Conservation (phyloP, 1,140 invertebrate genomes). For the Solen grandis region DNA sequence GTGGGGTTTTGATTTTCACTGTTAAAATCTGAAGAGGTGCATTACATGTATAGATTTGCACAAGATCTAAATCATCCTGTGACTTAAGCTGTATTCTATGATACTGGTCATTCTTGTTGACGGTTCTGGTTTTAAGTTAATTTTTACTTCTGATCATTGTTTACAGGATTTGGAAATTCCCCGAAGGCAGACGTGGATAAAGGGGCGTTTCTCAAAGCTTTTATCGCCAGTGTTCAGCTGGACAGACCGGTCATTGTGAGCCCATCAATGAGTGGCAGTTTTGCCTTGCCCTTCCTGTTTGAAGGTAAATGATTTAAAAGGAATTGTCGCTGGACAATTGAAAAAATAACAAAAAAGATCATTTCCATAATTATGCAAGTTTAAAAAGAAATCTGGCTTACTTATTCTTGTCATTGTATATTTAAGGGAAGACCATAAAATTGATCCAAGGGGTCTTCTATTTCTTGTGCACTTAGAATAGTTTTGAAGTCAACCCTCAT, state of each 20-base stretch:
- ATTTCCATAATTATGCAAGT: too few relatives aligned
- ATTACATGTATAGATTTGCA: too few relatives aligned
- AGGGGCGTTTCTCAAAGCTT: conserved; percentile 71
- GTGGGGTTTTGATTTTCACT: not conserved
- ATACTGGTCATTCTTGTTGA: not conserved
- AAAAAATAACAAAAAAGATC: too few relatives aligned
- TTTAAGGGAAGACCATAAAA: too few relatives aligned
- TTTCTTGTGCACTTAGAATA: too few relatives aligned
- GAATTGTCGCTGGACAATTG: too few relatives aligned
- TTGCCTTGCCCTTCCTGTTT: conserved; percentile 79
- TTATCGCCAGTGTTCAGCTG: conserved; percentile 68
- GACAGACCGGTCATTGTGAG: conserved; percentile 79
- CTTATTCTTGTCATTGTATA: too few relatives aligned
- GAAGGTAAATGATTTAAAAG: too few relatives aligned
- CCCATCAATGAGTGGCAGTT: conserved; percentile 82
- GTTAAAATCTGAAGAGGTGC: not conserved
- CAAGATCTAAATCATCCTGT: not conserved
- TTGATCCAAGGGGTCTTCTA: too few relatives aligned
- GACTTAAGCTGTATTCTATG: not conserved
- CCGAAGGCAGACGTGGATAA: conserved; percentile 57
- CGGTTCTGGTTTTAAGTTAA: not conserved
- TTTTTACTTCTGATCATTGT: not conserved
- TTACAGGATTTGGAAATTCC: conserved; percentile 75
- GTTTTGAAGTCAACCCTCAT: too few relatives aligned
- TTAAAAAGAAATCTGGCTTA: too few relatives aligned